phyloP scores from a whole-genome alignment of 35 echinoderm and acorn worm genomes.

The Amphiura filiformis region DNA sequence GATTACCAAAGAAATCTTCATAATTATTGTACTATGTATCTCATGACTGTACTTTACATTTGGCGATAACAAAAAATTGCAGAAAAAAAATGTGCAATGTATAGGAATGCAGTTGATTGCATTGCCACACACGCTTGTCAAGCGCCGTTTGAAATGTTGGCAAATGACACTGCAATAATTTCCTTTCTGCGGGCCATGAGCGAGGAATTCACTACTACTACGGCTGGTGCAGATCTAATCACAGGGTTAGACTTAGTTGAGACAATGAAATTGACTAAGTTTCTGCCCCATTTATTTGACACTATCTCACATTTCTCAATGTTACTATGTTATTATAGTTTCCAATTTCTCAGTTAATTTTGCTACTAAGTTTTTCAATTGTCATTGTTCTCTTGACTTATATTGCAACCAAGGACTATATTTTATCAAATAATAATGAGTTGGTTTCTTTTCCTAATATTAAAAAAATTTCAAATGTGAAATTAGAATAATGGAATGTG shows the following conservation, averaged over 20 bases:
- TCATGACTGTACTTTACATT: not conserved
- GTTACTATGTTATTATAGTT: no score
- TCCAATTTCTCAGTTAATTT: no score
- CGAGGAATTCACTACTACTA: not conserved
- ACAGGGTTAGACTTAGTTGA: not conserved
- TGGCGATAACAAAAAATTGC: no score
- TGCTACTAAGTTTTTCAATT: no score
- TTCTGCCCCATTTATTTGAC: no score
- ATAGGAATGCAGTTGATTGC: not conserved
- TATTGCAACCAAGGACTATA: no score
- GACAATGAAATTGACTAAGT: not conserved
- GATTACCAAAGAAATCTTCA: conserved; percentile 1
- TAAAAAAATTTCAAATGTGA: no score
- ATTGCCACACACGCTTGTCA: not conserved
- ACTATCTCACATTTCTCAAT: no score
- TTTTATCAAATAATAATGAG: no score
- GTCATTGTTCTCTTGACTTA: no score
- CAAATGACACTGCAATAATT: conserved; percentile 5
- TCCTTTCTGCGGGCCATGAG: not conserved
- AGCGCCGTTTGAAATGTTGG: not conserved
- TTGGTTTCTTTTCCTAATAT: no score
- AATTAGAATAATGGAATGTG: no score
- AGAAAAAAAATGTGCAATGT: not conserved
- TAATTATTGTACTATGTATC: not conserved
- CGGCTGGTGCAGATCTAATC: not conserved